Conservation (phyloP, 2,113 vertebrate genomes). For the Syrrhaptes paradoxus region DNA sequence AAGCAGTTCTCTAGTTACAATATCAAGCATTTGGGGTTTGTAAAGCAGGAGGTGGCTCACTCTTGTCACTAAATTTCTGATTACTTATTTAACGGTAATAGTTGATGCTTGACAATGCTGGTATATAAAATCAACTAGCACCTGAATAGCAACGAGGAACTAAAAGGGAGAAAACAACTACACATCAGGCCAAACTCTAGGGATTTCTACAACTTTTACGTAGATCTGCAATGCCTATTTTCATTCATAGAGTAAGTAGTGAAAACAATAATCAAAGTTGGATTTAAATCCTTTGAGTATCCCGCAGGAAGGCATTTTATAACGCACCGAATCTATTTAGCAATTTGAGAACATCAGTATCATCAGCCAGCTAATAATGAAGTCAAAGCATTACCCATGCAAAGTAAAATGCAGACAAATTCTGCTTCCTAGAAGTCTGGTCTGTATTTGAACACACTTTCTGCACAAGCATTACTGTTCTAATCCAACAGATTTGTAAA, state of each 20-base stretch:
- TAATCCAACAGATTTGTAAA: neutral
- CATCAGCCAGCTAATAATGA: constrained; percentile 14
- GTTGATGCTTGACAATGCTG: neutral
- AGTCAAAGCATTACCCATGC: neutral
- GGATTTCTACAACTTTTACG: neutral
- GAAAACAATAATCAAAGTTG: neutral
- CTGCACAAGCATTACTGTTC: neutral
- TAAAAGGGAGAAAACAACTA: neutral
- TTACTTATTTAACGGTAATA: neutral
- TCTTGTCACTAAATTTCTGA: neutral
- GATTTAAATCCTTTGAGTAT: neutral
- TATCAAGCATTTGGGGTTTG: neutral
- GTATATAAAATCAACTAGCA: neutral
- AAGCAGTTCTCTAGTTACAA: neutral
- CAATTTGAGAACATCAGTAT: neutral
- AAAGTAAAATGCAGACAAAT: neutral
- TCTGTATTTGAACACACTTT: neutral
- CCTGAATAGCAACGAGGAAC: neutral
- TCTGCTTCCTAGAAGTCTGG: neutral
- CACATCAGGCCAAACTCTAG: neutral
- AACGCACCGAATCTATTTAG: constrained; percentile 2
- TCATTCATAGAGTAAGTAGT: constrained; percentile 10
- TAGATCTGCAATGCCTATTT: neutral
- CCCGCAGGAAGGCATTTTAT: constrained; percentile 22
- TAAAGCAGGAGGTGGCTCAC: neutral